These are phyloP conservation scores for Clinocottus analis DNA, from an alignment of 2,113 vertebrate species.

Conservation along the genomic window DNA sequence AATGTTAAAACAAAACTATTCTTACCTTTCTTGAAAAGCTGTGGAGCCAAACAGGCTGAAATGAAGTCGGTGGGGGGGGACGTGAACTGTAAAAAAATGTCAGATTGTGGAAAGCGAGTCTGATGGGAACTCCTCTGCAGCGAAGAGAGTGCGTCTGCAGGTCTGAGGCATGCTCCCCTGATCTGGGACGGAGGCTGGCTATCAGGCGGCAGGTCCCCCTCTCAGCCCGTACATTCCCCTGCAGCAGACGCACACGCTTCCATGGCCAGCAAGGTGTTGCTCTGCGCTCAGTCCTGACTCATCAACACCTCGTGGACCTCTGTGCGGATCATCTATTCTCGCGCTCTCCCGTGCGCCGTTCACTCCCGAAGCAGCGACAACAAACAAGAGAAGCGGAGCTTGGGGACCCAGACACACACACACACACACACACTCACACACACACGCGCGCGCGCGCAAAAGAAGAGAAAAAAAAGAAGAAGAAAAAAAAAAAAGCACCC, in stretches of 20 bases:
- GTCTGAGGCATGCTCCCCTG: slow-evolving; percentile 81
- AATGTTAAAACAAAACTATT: not conserved
- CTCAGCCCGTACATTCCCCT: slow-evolving; percentile 89
- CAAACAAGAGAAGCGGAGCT: slow-evolving; percentile 34
- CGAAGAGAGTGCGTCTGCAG: slow-evolving; percentile 57
- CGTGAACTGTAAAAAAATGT: slow-evolving; percentile 42
- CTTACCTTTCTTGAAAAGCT: slow-evolving; percentile 80
- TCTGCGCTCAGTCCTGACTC: slow-evolving; percentile 60
- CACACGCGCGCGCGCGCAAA: not conserved
- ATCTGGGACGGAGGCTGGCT: slow-evolving; percentile 70
- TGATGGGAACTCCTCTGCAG: slow-evolving; percentile 76
- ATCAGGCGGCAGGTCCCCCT: slow-evolving; percentile 77
- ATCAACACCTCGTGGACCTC: slow-evolving; percentile 52
- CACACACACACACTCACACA: no score
- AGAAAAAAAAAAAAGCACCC: not conserved
- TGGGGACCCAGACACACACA: not conserved
- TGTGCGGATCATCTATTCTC: slow-evolving; percentile 42
- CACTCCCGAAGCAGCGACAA: slow-evolving; percentile 27
- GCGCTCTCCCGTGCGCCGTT: slow-evolving; percentile 6
- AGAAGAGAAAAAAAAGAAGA: not conserved
- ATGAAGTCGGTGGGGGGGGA: slow-evolving; percentile 37
- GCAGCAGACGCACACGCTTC: slow-evolving; percentile 83
- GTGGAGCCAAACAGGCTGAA: slow-evolving; percentile 46
- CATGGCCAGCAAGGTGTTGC: slow-evolving; percentile 66
- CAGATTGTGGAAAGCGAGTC: slow-evolving; percentile 64